These are phyloP conservation scores for Macaca nemestrina DNA, from an alignment of 2,113 vertebrate genomes.

Conservation along the genomic window DNA sequence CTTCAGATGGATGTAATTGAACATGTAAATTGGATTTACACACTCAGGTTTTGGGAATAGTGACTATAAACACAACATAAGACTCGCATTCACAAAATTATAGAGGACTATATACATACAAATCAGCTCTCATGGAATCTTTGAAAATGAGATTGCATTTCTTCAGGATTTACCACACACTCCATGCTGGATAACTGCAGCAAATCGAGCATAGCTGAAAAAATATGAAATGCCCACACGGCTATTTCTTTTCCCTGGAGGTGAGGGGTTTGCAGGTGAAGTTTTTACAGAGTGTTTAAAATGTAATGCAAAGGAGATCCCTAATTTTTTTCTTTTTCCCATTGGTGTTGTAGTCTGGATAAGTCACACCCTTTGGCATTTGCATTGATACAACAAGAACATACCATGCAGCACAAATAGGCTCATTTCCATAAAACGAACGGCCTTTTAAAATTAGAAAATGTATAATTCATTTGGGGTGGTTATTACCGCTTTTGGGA, in stretches of 20 bases:
- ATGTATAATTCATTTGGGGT: slow-evolving; percentile 77
- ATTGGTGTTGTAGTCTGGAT: slow-evolving; percentile 39
- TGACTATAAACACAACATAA: background rate
- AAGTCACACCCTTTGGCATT: slow-evolving; percentile 70
- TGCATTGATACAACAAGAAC: slow-evolving; percentile 67
- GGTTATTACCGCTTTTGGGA: slow-evolving; percentile 71
- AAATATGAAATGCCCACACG: background rate
- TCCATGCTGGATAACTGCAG: background rate
- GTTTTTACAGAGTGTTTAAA: slow-evolving; percentile 45
- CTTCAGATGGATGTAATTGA: background rate
- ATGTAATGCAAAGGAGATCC: background rate
- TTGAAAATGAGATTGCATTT: slow-evolving; percentile 32
- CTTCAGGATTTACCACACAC: background rate
- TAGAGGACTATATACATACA: background rate
- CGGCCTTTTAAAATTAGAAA: slow-evolving; percentile 78
- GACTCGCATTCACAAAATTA: slow-evolving; percentile 34
- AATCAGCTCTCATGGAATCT: slow-evolving; percentile 37
- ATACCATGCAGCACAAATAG: slow-evolving; percentile 67
- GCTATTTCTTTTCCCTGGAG: background rate
- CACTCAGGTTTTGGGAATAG: background rate
- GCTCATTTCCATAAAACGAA: slow-evolving; percentile 79
- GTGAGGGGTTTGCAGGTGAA: background rate
- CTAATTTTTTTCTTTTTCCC: background rate
- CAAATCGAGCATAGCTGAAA: slow-evolving; percentile 9
- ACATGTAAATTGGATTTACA: slow-evolving; percentile 47